Conservation (phyloP, 2,113 vertebrate species). For the Tupaia tana region DNA sequence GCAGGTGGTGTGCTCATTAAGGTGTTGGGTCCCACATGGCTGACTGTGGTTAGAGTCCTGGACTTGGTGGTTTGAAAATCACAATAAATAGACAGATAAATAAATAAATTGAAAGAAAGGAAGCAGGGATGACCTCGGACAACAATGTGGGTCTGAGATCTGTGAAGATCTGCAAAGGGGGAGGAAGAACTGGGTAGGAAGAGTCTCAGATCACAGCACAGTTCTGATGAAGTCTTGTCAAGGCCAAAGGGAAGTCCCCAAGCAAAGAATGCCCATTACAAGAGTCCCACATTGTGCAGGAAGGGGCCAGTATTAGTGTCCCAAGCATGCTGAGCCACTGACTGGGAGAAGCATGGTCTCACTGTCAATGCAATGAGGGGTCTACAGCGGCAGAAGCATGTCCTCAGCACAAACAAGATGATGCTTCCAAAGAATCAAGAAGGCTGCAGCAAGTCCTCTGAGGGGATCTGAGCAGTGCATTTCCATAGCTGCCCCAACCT, state of each 20-base stretch:
- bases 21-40: too few relatives aligned
- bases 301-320: rapidly evolving
- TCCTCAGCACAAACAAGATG: background rate
- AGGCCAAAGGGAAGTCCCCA: background rate
- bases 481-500: background rate
- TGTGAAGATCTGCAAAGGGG: background rate
- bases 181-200: background rate
- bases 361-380: background rate
- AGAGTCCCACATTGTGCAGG: background rate
- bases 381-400: background rate
- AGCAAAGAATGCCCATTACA: background rate
- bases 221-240: background rate
- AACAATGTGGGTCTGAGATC: background rate
- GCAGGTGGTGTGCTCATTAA: too few relatives aligned
- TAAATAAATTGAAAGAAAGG: background rate
- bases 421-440: background rate
- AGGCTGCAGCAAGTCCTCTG: background rate
- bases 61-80: too few relatives aligned
- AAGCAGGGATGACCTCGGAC: background rate
- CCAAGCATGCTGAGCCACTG: background rate
- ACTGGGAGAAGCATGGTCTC: background rate
- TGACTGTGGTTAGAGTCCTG: too few relatives aligned
- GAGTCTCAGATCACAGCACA: background rate
- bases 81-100: too few relatives aligned
- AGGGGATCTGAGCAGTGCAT: background rate